Percentiles rank a stretch among this genome's conserved stretches.
Evolutionary conservation across 2,888 invertebrate species (phyloP).

Genomic region (Platycheirus albimanus): DNA sequence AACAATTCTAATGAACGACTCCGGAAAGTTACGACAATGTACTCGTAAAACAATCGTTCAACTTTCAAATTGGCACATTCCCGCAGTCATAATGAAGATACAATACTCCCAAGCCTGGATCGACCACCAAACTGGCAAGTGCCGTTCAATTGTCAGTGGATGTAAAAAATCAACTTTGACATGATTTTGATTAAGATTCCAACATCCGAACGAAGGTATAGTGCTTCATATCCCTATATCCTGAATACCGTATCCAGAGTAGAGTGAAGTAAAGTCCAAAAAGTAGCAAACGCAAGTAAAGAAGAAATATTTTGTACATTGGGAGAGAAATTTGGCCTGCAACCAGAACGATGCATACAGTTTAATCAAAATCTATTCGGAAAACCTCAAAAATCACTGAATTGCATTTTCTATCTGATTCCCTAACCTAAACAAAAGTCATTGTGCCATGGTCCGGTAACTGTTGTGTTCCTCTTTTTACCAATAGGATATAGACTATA

Average conservation of each 20-base stretch:
- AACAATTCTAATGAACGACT: background rate
- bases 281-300: constrained; percentile 19
- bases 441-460: constrained; percentile 68
- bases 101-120: no score
- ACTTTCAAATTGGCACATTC: constrained; percentile 23
- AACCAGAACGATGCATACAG: constrained; percentile 61
- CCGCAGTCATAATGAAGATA: constrained; percentile 2
- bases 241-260: background rate
- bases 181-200: constrained; percentile 52
- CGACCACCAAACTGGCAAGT: constrained; percentile 6
- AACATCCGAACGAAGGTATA: background rate
- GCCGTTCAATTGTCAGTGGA: constrained; percentile 24
- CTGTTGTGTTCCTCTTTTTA: constrained; percentile 56
- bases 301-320: constrained; percentile 48
- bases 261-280: no score
- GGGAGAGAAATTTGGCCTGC: constrained; percentile 27
- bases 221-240: background rate
- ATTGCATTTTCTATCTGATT: constrained; percentile 72
- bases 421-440: constrained; percentile 69
- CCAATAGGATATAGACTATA: constrained; percentile 37
- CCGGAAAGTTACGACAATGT: background rate
- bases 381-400: constrained; percentile 74
- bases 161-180: constrained; percentile 44
- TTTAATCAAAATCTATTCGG: constrained; percentile 73
- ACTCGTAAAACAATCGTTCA: constrained; percentile 27